A percentile compares a stretch with the other conserved stretches of the same genome.
These are phyloP conservation scores for Diarsia brunnea DNA, from an alignment of 2,888 invertebrate genomes.

Conservation along the genomic window DNA sequence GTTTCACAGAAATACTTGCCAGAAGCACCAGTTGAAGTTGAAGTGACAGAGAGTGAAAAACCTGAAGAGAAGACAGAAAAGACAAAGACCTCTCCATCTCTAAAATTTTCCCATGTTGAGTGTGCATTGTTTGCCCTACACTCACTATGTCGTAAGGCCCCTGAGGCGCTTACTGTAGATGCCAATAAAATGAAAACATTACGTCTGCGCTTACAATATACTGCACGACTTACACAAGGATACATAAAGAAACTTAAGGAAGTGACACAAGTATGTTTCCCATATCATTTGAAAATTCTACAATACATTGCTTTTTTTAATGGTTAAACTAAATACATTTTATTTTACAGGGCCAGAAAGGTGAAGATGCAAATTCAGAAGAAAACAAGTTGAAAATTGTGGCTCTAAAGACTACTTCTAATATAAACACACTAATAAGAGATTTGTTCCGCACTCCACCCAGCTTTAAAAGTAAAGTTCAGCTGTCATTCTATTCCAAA, in stretches of 20 bases:
- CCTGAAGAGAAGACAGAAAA: constrained; percentile 80
- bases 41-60: constrained; percentile 85
- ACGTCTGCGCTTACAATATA: constrained; percentile 96
- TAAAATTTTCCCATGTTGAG: constrained; percentile 98
- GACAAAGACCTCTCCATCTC: constrained; percentile 92
- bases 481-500: constrained; percentile 92
- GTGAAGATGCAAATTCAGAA: constrained; percentile 94
- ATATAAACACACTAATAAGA: constrained; percentile 97
- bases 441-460: constrained; percentile 99
- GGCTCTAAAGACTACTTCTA: constrained; percentile 97
- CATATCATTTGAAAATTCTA: neutral
- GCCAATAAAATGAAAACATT: constrained; percentile 95
- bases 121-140: constrained; percentile 95
- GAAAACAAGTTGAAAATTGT: constrained; percentile 95
- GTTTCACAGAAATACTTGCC: constrained; percentile 95
- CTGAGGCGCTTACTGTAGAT: constrained; percentile 94
- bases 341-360: constrained; percentile 92
- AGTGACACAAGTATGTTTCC: constrained; percentile 87
- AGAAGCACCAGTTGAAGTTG: constrained; percentile 93
- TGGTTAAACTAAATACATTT: constrained; percentile 57
- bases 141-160: constrained; percentile 94
- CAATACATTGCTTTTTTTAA: neutral
- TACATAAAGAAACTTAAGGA: constrained; percentile 93
- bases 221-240: constrained; percentile 97
- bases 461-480: constrained; percentile 96